phyloP scores from a whole-genome alignment of 2,888 invertebrate species.

The Copidosoma aretas region DNA sequence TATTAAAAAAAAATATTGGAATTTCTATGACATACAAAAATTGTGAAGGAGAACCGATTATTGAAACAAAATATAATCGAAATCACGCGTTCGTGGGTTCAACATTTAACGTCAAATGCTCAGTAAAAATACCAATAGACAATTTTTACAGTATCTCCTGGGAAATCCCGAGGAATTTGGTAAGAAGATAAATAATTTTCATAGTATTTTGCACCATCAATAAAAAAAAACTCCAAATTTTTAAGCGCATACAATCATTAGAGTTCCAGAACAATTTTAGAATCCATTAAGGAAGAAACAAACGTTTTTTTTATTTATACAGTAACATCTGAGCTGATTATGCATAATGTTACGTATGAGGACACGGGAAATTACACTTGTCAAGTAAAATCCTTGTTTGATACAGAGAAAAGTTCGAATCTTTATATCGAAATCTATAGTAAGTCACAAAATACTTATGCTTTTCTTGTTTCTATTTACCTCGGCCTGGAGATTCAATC shows the following conservation, averaged over 20 bases:
- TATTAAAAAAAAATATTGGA: neutral
- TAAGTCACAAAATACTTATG: constrained; percentile 31
- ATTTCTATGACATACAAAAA: constrained; percentile 17
- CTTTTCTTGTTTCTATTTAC: too few species aligned
- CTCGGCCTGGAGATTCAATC: too few species aligned
- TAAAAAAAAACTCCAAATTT: neutral
- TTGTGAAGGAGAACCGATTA: constrained; percentile 11
- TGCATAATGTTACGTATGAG: too few species aligned
- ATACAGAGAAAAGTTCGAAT: constrained; percentile 30
- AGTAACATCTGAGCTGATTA: constrained; percentile 44
- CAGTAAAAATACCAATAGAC: constrained; percentile 42
- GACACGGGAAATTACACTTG: constrained; percentile 54
- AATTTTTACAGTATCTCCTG: constrained; percentile 15
- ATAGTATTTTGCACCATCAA: too few species aligned
- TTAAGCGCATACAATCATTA: neutral
- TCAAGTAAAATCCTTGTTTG: constrained; percentile 37
- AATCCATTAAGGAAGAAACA: neutral
- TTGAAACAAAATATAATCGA: constrained; percentile 35
- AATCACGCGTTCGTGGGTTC: constrained; percentile 52
- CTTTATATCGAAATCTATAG: constrained; percentile 48
- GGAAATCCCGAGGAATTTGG: constrained; percentile 40
- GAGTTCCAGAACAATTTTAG: constrained; percentile 21
- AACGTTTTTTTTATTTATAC: constrained; percentile 21
- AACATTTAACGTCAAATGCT: constrained; percentile 52
- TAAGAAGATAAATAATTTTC: too few species aligned